Conservation (phyloP, 2,888 invertebrate genomes). For the Mylabris sibirica region DNA sequence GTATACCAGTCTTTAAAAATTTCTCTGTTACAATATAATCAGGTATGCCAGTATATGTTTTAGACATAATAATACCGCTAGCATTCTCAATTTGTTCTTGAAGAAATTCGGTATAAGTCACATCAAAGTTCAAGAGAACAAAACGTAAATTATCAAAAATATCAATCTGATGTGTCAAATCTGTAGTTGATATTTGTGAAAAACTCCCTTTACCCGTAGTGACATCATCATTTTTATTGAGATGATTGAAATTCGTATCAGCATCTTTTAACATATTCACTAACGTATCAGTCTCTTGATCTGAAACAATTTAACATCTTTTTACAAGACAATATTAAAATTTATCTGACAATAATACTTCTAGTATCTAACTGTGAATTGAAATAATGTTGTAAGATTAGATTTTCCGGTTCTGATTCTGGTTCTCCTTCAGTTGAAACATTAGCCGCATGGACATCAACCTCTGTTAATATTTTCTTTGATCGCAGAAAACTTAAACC, state of each 20-base stretch:
- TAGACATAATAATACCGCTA: constrained; percentile 65
- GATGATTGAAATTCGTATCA: constrained; percentile 25
- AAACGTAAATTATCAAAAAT: constrained; percentile 48
- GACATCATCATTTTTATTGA: not conserved
- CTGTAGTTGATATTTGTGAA: constrained; percentile 8
- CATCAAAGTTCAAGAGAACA: constrained; percentile 61
- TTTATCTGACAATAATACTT: constrained; percentile 21
- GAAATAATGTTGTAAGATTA: constrained; percentile 52
- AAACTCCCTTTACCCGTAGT: not conserved
- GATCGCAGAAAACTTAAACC: constrained; percentile 53
- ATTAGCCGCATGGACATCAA: constrained; percentile 29
- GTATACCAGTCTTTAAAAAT: constrained; percentile 62
- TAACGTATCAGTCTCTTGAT: constrained; percentile 51
- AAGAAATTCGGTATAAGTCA: constrained; percentile 59
- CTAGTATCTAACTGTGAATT: constrained; percentile 30
- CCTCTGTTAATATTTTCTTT: constrained; percentile 42
- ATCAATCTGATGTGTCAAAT: constrained; percentile 16
- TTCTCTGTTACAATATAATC: constrained; percentile 74
- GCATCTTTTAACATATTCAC: constrained; percentile 45
- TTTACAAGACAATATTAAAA: no score
- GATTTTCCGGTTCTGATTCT: constrained; percentile 40
- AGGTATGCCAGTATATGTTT: constrained; percentile 64
- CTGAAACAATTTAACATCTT: not conserved
- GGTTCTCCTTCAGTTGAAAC: constrained; percentile 18
- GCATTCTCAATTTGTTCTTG: constrained; percentile 64